phyloP scores from a whole-genome alignment of 2,888 invertebrate species.

The Melipona bicolor region DNA sequence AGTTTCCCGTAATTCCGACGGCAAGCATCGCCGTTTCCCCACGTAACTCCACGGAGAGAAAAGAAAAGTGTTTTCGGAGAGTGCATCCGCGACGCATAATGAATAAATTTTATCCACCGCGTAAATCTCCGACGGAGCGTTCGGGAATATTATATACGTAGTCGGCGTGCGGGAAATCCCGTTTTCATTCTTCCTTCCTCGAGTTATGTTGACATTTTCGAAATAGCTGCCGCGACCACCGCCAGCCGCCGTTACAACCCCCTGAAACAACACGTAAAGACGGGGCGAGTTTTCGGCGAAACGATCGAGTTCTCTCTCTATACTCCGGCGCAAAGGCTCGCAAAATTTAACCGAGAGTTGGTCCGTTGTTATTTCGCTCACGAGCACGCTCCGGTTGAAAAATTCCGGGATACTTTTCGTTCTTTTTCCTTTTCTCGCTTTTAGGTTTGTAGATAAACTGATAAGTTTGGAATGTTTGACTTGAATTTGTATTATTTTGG shows the following conservation, averaged over 20 bases:
- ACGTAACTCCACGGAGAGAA: neutral
- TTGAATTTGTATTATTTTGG: too few species aligned
- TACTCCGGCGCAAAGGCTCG: neutral
- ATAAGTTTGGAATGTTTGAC: too few species aligned
- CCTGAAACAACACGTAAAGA: neutral
- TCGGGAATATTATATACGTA: conserved; percentile 21
- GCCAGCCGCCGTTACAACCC: neutral
- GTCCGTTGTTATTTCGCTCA: neutral
- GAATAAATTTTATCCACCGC: conserved; percentile 17
- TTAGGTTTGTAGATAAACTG: too few species aligned
- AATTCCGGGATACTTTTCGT: too few species aligned
- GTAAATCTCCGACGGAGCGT: conserved; percentile 14
- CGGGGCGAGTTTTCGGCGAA: neutral
- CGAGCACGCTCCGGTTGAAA: neutral
- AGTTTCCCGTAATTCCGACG: neutral
- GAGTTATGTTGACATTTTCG: conserved; percentile 43
- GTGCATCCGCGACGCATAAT: neutral
- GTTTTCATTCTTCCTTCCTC: conserved; percentile 12
- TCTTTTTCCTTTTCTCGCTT: too few species aligned
- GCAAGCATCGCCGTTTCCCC: too few species aligned
- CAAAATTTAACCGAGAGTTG: neutral
- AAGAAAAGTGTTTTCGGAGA: neutral
- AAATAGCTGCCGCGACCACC: conserved; percentile 25
- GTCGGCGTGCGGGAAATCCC: neutral
- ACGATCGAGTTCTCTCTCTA: neutral